phyloP scores from a whole-genome alignment of 2,888 invertebrate species.

The Metacarcinus magister region DNA sequence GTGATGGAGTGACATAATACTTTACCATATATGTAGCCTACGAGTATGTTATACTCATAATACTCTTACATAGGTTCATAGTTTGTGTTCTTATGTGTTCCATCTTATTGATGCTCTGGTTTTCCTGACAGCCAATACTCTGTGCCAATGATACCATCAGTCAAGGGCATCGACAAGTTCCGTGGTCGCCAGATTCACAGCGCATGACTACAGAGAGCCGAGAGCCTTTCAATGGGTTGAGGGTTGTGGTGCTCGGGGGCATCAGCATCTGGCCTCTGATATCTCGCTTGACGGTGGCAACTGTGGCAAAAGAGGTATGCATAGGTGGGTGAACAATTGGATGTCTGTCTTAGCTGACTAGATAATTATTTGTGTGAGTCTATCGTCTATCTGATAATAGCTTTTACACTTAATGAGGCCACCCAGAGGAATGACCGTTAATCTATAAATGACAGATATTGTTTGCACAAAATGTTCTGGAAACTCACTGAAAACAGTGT shows the following conservation, averaged over 20 bases:
- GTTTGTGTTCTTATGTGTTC: not conserved
- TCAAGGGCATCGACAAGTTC: conserved; percentile 89
- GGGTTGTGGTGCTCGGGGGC: conserved; percentile 93
- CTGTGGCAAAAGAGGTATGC: conserved; percentile 84
- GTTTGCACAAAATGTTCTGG: too few relatives aligned
- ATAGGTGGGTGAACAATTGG: too few relatives aligned
- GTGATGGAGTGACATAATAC: conserved; percentile 64
- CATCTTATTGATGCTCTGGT: not conserved
- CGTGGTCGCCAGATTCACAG: conserved; percentile 90
- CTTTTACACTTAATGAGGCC: not conserved
- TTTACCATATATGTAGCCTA: not conserved
- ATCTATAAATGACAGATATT: too few relatives aligned
- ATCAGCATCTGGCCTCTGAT: conserved; percentile 91
- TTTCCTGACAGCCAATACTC: conserved; percentile 88
- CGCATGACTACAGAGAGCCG: conserved; percentile 92
- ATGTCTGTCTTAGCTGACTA: not conserved
- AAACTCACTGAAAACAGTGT: too few relatives aligned
- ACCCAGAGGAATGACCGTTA: not conserved
- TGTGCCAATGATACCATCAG: conserved; percentile 89
- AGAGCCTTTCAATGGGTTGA: conserved; percentile 87
- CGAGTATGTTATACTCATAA: not conserved
- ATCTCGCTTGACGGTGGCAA: conserved; percentile 85
- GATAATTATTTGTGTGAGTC: not conserved
- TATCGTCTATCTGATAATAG: not conserved
- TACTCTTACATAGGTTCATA: too few relatives aligned